A percentile compares a stretch with the other conserved stretches of the same genome.
These are phyloP conservation scores for Trachythela sp. DNA, from an alignment of 64 coral and sea anemone species.

Conservation along the genomic window DNA sequence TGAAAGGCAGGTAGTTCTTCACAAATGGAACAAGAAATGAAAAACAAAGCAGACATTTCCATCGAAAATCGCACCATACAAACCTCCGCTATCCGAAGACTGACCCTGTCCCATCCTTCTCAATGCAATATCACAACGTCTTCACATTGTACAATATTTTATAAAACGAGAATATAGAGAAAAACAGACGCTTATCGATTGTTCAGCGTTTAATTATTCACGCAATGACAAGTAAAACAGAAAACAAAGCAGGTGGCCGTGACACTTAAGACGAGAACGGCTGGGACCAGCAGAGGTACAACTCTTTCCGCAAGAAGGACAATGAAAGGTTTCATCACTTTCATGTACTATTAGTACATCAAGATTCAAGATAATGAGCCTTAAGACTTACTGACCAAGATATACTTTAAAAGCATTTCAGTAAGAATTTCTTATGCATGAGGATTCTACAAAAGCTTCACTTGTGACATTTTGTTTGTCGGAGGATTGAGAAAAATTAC, in stretches of 20 bases:
- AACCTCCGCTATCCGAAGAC: background rate
- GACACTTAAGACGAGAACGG: background rate
- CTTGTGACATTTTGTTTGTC: too few species aligned
- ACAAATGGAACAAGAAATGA: background rate
- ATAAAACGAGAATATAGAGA: background rate
- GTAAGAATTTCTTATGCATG: too few species aligned
- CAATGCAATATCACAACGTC: background rate
- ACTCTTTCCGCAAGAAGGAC: too few species aligned
- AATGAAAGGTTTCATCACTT: too few species aligned
- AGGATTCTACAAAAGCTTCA: too few species aligned
- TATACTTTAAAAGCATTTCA: too few species aligned
- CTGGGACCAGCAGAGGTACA: background rate
- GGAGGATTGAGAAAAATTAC: too few species aligned
- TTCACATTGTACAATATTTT: background rate
- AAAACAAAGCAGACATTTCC: background rate
- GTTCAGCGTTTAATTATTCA: constrained; percentile 28
- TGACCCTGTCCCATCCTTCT: background rate
- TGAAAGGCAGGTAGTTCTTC: constrained; percentile 20
- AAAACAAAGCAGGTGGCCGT: background rate
- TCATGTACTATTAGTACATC: too few species aligned
- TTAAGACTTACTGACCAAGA: too few species aligned
- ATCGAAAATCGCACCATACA: background rate
- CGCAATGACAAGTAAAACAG: background rate
- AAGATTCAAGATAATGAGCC: too few species aligned
- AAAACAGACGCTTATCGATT: background rate